Conservation (phyloP, 2,113 vertebrate species). For the Ovibos moschatus region DNA sequence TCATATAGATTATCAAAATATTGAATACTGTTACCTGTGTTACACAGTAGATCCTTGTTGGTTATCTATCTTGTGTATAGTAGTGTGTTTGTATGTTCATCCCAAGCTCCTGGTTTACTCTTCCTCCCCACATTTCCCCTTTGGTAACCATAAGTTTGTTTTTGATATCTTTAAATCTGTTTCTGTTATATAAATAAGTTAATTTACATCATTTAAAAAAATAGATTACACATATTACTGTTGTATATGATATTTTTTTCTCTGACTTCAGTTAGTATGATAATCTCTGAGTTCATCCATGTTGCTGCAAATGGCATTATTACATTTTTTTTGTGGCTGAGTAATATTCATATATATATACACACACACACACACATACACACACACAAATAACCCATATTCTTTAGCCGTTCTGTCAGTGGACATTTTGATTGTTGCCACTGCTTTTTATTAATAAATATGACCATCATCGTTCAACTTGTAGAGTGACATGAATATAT, state of each 20-base stretch:
- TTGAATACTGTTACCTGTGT: not conserved
- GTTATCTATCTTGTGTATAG: not conserved
- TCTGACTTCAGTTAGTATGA: not conserved
- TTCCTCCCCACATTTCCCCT: not conserved
- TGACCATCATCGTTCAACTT: not conserved
- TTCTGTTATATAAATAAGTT: not conserved
- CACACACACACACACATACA: rapidly evolving
- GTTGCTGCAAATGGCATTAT: not conserved
- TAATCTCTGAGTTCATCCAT: not conserved
- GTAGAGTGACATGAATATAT: not conserved
- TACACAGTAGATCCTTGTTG: not conserved
- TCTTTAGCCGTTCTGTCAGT: not conserved
- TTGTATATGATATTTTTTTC: not conserved
- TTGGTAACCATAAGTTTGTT: not conserved
- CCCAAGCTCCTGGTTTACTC: not conserved
- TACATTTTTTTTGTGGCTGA: not conserved
- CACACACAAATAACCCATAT: not conserved
- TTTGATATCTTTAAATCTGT: not conserved
- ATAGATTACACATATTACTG: not conserved
- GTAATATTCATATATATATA: not conserved
- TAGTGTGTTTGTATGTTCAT: not conserved
- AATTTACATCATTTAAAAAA: not conserved
- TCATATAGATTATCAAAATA: not conserved
- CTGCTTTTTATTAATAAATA: not conserved
- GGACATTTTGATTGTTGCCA: not conserved